Conservation (phyloP, 2,888 invertebrate genomes). For the Hyppa rectilinea region DNA sequence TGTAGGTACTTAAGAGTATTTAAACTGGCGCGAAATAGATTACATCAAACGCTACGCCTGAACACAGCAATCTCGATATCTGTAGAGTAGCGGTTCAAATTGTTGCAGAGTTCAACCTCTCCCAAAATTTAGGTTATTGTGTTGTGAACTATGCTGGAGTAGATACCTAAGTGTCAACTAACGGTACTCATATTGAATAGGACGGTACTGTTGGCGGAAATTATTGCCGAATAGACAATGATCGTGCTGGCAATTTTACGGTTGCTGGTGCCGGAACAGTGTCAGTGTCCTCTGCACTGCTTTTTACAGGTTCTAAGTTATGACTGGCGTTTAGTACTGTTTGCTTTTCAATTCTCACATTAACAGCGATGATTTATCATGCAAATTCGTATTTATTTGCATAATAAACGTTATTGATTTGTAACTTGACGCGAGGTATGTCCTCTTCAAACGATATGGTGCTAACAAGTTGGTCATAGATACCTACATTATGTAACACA, state of each 20-base stretch:
- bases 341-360: constrained; percentile 43
- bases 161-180: constrained; percentile 71
- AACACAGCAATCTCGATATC: constrained; percentile 11
- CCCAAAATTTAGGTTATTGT: constrained; percentile 53
- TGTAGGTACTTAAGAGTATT: constrained; percentile 30
- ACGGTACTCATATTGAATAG: constrained; percentile 76
- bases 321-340: constrained; percentile 20
- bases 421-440: constrained; percentile 17
- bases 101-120: constrained; percentile 26
- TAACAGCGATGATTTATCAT: constrained; percentile 13
- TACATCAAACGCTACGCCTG: constrained; percentile 19
- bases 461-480: constrained; percentile 55
- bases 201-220: constrained; percentile 80
- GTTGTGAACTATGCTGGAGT: constrained; percentile 62
- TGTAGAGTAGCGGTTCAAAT: constrained; percentile 24
- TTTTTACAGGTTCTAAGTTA: constrained; percentile 52
- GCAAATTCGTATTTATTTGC: constrained; percentile 45
- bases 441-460: constrained; percentile 39
- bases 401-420: constrained; percentile 24
- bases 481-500: constrained; percentile 53
- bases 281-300: constrained; percentile 79
- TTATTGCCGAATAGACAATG: constrained; percentile 80
- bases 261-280: constrained; percentile 83
- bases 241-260: constrained; percentile 82
- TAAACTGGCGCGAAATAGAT: constrained; percentile 28